These are phyloP conservation scores for Drosophila sproati DNA, from an alignment of 1,140 invertebrate species.

Conservation along the genomic window DNA sequence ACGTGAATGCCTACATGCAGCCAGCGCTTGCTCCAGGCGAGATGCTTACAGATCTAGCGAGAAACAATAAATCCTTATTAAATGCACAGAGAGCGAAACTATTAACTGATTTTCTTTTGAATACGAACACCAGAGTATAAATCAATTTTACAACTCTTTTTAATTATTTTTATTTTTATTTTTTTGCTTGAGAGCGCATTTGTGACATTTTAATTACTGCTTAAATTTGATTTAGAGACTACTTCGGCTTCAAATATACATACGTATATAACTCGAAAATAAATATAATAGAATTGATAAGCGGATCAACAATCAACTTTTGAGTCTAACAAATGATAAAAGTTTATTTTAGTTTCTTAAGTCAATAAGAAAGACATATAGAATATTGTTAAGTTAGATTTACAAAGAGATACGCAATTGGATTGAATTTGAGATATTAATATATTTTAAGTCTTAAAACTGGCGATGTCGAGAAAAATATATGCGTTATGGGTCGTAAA, in stretches of 20 bases:
- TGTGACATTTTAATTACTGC: conserved; percentile 77
- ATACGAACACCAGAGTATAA: conserved; percentile 65
- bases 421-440: too few species aligned
- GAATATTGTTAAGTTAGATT: too few species aligned
- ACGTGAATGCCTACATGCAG: conserved; percentile 25
- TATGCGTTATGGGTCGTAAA: too few species aligned
- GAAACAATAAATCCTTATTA: conserved; percentile 82
- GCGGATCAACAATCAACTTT: background rate
- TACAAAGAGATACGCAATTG: too few species aligned
- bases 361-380: too few species aligned
- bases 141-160: conserved; percentile 71
- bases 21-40: conserved; percentile 40
- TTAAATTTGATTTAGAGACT: conserved; percentile 68
- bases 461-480: too few species aligned
- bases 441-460: too few species aligned
- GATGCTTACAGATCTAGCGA: conserved; percentile 64
- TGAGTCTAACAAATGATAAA: background rate
- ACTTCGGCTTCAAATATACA: conserved; percentile 3
- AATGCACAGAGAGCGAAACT: conserved; percentile 68
- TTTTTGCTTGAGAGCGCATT: conserved; percentile 22
- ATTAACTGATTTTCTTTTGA: conserved; percentile 79
- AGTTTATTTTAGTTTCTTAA: background rate
- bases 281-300: conserved; percentile 2
- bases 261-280: background rate
- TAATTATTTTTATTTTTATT: conserved; percentile 14